Base-by-base conservation (phyloP, 2,888 invertebrate species). In the Melangyna quadrimaculata region DNA sequence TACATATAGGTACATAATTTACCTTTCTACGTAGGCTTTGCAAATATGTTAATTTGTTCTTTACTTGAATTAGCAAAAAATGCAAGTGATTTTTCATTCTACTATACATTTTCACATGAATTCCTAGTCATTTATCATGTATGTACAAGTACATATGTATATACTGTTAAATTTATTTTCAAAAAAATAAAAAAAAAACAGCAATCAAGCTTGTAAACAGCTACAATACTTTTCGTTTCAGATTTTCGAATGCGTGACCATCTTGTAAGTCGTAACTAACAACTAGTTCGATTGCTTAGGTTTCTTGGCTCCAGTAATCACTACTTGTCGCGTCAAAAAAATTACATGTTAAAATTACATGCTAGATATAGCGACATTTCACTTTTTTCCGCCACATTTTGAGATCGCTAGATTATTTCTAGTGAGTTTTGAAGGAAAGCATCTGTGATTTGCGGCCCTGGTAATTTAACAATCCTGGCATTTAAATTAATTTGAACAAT, bases 211-310 rank as follows among this genome's bases (percentile, higher is more conserved):
- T 29, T 17, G 29, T 53, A n/a, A 19, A 12, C 32, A 57, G 14
- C 51, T 77, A 61, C 53, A 77, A 8, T 37, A 17, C 6, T 9
- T 19, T 69, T 53, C 35, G 45, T 51, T 80, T 29, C 17, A 75
- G 37, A 19, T 32, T 32, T 57, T 55, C 55, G 35, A 40, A 70
- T 37, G 77, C 81, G 77, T 81, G 81, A 81, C 81, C 32, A 43
- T 7, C 12, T 48, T 40, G 12, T 48, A 3, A 19, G 19, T 48
- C 12, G 19, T 48, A 48, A 48, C 10, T 67, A 82, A 78, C 72
- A 77, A 81, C 17, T 22, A 1, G 10, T 4, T 35, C 22, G 3
- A 10, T n/a, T 24, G 27, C 48, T 51, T 43, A 65, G 35, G 12
- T 53, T 63, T 53, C 55, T 10, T 40, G 27, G 32, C 29, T 12